A percentile compares a stretch with the other conserved stretches of the same genome.
Evolutionary conservation across 2,888 invertebrate species (phyloP).

Genomic region (Pyrochroa serraticornis): DNA sequence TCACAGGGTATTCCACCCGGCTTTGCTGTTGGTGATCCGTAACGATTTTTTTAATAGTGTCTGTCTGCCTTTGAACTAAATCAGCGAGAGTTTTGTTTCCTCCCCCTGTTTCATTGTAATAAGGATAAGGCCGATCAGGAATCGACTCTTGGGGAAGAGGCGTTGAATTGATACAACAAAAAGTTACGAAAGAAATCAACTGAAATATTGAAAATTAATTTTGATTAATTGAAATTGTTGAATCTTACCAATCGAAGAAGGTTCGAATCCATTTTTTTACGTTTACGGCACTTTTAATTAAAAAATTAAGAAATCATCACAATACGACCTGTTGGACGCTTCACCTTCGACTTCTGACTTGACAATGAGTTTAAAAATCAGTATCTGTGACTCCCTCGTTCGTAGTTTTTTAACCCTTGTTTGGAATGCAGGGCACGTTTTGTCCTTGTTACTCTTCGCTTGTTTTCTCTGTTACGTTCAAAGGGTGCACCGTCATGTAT

Average conservation of each 20-base stretch:
- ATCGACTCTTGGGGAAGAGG: background rate
- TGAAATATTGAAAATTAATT: background rate
- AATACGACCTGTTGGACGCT: conserved; percentile 13
- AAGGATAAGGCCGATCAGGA: conserved; percentile 4
- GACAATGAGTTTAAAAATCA: conserved; percentile 48
- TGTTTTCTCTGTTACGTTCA: conserved; percentile 4
- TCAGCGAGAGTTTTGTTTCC: conserved; percentile 43
- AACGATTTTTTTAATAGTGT: conserved; percentile 51
- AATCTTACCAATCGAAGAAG: background rate
- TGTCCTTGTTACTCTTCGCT: conserved; percentile 4
- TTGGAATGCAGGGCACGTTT: conserved; percentile 45
- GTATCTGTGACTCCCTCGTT: conserved; percentile 56
- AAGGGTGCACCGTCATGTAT: conserved; percentile 13
- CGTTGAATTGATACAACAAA: background rate
- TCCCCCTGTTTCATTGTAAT: background rate
- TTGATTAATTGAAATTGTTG: background rate
- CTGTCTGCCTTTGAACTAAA: conserved; percentile 50
- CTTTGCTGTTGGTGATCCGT: conserved; percentile 37
- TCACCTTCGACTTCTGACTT: conserved; percentile 13
- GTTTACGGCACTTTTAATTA: conserved; percentile 6
- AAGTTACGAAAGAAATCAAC: background rate
- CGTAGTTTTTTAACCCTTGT: conserved; percentile 57
- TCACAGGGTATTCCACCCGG: conserved; percentile 35
- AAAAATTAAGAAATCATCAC: background rate
- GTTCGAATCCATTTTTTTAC: conserved; percentile 4